Percentiles rank a stretch among this genome's conserved stretches.
phyloP scores from a whole-genome alignment of 2,113 vertebrate genomes.

The Sciurus niger region DNA sequence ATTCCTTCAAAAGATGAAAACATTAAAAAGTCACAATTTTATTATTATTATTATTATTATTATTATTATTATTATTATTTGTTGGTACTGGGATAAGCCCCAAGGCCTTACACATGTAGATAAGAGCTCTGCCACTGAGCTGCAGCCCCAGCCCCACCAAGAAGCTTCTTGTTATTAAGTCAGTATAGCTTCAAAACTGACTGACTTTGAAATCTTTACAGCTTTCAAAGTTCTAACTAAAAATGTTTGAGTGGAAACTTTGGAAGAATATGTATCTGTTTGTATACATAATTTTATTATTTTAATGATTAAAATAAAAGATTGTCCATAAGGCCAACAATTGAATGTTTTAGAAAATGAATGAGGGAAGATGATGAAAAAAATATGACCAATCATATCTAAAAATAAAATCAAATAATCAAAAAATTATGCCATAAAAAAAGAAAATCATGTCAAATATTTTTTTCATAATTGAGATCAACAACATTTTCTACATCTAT shows the following conservation, averaged over 20 bases:
- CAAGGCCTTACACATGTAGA: neutral
- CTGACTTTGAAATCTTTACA: slow-evolving; percentile 19
- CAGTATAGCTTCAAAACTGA: slow-evolving; percentile 57
- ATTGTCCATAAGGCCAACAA: slow-evolving; percentile 49
- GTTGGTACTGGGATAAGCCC: neutral
- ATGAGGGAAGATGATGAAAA: slow-evolving; percentile 2
- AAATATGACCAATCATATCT: slow-evolving; percentile 32
- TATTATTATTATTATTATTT: no score
- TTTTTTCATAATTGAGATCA: slow-evolving; percentile 50
- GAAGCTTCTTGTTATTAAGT: slow-evolving; percentile 4
- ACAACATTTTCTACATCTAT: slow-evolving; percentile 35
- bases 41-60: no score
- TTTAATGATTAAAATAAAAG: slow-evolving; percentile 68
- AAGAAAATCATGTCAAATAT: slow-evolving; percentile 4
- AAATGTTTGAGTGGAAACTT: slow-evolving; percentile 55
- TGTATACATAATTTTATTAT: slow-evolving; percentile 15
- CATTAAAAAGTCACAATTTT: neutral
- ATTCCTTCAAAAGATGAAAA: slow-evolving; percentile 60
- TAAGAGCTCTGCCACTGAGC: neutral
- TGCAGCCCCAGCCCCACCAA: no score
- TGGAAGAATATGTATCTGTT: neutral
- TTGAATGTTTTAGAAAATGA: slow-evolving; percentile 55
- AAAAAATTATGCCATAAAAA: slow-evolving; percentile 44
- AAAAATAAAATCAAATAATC: slow-evolving; percentile 60
- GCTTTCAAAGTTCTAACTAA: slow-evolving; percentile 63